Percentiles rank a stretch among this genome's conserved stretches.
phyloP scores from a whole-genome alignment of 2,888 invertebrate genomes.

The Neoscelio sp. region DNA sequence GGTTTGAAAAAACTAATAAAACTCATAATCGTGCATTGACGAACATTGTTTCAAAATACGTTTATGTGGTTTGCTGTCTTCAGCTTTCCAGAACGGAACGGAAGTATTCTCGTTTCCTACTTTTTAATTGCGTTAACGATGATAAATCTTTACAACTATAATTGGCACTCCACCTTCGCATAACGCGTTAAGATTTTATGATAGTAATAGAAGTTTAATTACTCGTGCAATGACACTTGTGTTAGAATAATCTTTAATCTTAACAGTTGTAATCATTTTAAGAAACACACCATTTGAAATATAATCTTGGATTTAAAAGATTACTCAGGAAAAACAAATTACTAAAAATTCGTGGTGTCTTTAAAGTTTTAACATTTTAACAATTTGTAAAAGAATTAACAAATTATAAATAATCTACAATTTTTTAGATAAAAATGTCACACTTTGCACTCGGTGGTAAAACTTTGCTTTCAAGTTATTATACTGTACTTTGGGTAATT shows the following conservation, averaged over 20 bases:
- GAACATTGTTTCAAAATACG: conserved; percentile 57
- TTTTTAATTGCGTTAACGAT: conserved; percentile 78
- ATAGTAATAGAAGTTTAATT: conserved; percentile 61
- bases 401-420: no score
- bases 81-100: conserved; percentile 82
- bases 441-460: no score
- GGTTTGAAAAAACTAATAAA: conserved; percentile 7
- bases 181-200: conserved; percentile 52
- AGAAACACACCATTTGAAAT: background rate
- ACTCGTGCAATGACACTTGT: conserved; percentile 61
- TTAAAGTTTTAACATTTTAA: no score
- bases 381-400: no score
- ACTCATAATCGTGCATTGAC: conserved; percentile 39
- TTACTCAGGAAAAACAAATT: no score
- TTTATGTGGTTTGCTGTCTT: conserved; percentile 65
- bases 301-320: no score
- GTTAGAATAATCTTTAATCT: conserved; percentile 35
- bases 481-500: no score
- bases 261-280: conserved; percentile 19
- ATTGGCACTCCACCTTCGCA: conserved; percentile 63
- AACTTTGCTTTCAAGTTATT: no score
- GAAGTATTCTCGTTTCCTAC: conserved; percentile 80
- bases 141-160: conserved; percentile 76
- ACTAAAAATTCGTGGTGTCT: no score
- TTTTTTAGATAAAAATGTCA: no score